Evolutionary conservation across 2,888 invertebrate genomes (phyloP), one percentile per base, ranked within the genome.

Genomic region (Hoplodrina blanda): DNA sequence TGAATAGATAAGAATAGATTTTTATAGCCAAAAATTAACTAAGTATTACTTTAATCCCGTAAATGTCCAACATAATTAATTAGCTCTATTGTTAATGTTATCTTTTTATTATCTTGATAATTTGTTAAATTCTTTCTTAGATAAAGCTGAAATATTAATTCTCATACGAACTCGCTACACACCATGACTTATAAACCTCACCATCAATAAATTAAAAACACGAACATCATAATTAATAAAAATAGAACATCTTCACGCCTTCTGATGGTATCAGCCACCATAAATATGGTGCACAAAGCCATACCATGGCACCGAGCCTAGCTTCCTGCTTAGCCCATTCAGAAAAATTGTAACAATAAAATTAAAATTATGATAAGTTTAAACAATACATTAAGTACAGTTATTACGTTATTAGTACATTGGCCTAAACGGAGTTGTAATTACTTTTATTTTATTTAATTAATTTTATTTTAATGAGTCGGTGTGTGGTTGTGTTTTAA

Each of bases 141-240:
- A 50, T 60, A 37, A 4, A 17, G 17, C 46, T 25, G 3, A 19
- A 44, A 17, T 30, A 60, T 55, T 46, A 30, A 59, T 56, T 70
- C 49, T 56, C 49, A 41, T 3, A 77, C 17, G 52, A 69, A 56
- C 54, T 52, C 11, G 41, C 19, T 44, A 8, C 1, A 25, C 33
- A 53, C 30, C 15, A 61, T 54, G 44, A 73, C 61, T 17, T 62
- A 72, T 19, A 61, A 56, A 57, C 75, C 30, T 17, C 30, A 55
- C n/a, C 19, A 20, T 52, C 37, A 57, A 74, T 77, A 78, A 75
- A 75, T 62, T 70, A 55, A 66, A 70, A 69, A 50, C 37, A 59
- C 30, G 49, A 69, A 73, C 68, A 69, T 79, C 44, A 79, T 81
- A 82, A 79, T 82, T 81, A 81, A 81, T 69, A 66, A 70, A 75